Percentiles rank a stretch among this genome's conserved stretches.
These are phyloP conservation scores for Hemibagrus guttatus DNA, from an alignment of 2,797 vertebrate genomes.

Conservation along the genomic window DNA sequence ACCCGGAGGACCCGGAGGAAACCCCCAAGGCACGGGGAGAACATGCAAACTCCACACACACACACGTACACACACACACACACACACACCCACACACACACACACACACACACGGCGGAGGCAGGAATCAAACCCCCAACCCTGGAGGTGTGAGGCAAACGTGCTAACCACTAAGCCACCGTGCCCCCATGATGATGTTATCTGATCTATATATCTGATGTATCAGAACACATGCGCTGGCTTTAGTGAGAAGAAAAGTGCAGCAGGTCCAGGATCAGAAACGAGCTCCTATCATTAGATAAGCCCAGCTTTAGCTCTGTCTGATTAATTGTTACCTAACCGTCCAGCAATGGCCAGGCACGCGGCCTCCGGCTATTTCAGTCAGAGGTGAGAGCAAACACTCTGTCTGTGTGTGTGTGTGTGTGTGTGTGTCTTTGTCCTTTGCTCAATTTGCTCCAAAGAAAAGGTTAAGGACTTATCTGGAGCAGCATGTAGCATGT, in stretches of 20 bases:
- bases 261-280: slow-evolving; percentile 60
- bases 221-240: slow-evolving; percentile 30
- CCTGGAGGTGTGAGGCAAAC: no score
- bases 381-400: slow-evolving; percentile 46
- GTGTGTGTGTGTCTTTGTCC: slow-evolving; percentile 28
- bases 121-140: no score
- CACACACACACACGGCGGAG: no score
- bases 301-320: slow-evolving; percentile 68
- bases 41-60: no score
- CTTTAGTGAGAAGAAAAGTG: slow-evolving; percentile 13
- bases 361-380: slow-evolving; percentile 48
- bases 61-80: no score
- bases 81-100: no score
- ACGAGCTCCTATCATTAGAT: slow-evolving; percentile 68
- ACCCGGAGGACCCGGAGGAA: no score
- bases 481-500: not conserved
- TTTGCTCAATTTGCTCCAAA: slow-evolving; percentile 30
- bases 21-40: no score
- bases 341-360: slow-evolving; percentile 49
- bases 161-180: no score
- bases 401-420: not conserved
- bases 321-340: slow-evolving; percentile 77
- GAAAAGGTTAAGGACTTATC: slow-evolving; percentile 16
- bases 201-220: slow-evolving; percentile 37
- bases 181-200: not conserved